Evolutionary conservation across 92 coral and sea anemone species (phyloP).

Genomic region (Meandrina meandrites): DNA sequence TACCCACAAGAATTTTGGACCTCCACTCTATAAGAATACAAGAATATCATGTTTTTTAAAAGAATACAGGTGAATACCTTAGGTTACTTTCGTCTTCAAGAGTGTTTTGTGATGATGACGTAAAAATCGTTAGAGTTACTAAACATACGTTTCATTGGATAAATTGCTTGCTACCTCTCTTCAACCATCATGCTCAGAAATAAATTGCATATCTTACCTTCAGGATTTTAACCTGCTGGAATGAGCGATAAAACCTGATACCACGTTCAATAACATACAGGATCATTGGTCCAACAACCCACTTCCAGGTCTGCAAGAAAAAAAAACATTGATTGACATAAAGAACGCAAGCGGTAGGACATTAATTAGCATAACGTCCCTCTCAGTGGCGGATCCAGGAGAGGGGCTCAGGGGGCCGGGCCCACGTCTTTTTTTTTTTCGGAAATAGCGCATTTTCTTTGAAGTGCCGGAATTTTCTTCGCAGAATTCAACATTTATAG

Average conservation of each 20-base stretch:
- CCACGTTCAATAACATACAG: constrained; percentile 71
- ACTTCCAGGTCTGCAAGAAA: constrained; percentile 77
- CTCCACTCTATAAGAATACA: too few relatives aligned
- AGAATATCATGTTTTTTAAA: too few relatives aligned
- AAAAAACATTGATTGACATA: neutral
- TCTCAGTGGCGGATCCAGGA: too few relatives aligned
- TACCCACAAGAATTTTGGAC: too few relatives aligned
- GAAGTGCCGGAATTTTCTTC: too few relatives aligned
- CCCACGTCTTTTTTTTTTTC: too few relatives aligned
- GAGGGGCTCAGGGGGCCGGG: too few relatives aligned
- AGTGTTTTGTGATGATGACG: too few relatives aligned
- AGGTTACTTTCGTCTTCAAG: too few relatives aligned
- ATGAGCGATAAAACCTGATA: constrained; percentile 83
- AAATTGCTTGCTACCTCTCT: neutral
- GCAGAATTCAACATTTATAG: too few relatives aligned
- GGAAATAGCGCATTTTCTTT: too few relatives aligned
- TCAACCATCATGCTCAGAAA: neutral
- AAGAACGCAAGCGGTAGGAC: neutral
- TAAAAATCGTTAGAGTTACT: neutral
- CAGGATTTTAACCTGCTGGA: constrained; percentile 70
- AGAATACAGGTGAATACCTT: too few relatives aligned
- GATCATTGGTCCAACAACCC: constrained; percentile 84
- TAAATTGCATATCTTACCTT: constrained; percentile 50
- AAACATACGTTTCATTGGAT: neutral
- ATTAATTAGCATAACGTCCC: neutral